Conservation (phyloP, 2,888 invertebrate species). For the Clusia tigrina region DNA sequence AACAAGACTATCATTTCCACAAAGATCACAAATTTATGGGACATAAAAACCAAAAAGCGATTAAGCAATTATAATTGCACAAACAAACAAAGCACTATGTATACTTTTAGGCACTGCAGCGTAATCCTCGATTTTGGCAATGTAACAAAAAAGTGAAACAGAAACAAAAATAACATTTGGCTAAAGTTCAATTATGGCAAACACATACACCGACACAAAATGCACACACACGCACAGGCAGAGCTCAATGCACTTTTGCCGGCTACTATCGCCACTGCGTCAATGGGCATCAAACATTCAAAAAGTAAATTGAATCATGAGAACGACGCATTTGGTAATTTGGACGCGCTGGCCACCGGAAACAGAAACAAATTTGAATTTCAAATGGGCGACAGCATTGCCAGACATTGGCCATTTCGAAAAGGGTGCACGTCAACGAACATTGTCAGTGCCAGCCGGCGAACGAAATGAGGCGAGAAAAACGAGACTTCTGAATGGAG, state of each 20-base stretch:
- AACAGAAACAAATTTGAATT: slow-evolving; percentile 14
- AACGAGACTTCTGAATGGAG: neutral
- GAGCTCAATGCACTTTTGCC: slow-evolving; percentile 2
- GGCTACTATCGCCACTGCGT: too few relatives aligned
- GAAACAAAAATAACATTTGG: neutral
- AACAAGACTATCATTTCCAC: too few relatives aligned
- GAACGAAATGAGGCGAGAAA: neutral
- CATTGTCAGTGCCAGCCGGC: too few relatives aligned
- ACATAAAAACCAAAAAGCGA: neutral
- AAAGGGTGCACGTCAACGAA: too few relatives aligned
- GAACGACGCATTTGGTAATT: neutral
- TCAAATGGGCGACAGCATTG: slow-evolving; percentile 13
- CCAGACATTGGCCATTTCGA: neutral
- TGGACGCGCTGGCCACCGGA: neutral
- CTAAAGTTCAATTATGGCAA: neutral
- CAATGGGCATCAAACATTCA: neutral
- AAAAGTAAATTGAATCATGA: slow-evolving; percentile 13
- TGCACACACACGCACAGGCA: neutral
- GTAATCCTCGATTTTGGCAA: slow-evolving; percentile 5
- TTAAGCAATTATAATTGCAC: neutral
- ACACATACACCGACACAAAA: neutral
- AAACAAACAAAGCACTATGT: neutral
- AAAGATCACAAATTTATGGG: too few relatives aligned
- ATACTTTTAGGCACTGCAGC: neutral
- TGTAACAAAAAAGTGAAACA: neutral